These are phyloP conservation scores for Nesometra sesokonis DNA, from an alignment of 35 echinoderm and acorn worm genomes.

Conservation along the genomic window DNA sequence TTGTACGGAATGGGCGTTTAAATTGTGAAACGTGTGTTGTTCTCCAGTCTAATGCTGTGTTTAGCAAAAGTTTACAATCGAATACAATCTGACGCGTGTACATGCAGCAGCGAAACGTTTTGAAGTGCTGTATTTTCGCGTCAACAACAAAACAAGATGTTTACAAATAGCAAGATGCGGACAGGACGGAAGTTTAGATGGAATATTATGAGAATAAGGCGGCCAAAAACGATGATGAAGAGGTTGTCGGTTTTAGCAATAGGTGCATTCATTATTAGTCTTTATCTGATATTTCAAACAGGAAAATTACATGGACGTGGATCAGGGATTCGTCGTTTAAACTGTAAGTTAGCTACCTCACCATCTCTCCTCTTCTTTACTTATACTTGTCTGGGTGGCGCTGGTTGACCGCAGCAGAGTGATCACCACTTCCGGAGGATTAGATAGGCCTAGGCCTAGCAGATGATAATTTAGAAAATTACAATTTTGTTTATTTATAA, in stretches of 20 bases:
- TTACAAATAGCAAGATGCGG: background rate
- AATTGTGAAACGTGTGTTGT: too few species aligned
- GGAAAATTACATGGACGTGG: background rate
- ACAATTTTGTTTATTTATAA: too few species aligned
- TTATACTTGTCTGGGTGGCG: too few species aligned
- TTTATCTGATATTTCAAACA: background rate
- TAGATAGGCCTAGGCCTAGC: too few species aligned
- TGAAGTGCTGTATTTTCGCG: too few species aligned
- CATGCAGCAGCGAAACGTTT: too few species aligned
- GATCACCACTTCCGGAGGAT: too few species aligned
- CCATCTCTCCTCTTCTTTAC: too few species aligned
- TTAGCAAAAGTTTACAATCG: background rate
- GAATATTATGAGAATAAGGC: background rate
- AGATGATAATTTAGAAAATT: too few species aligned
- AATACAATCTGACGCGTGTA: background rate
- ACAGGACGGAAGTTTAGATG: background rate
- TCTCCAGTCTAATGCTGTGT: too few species aligned
- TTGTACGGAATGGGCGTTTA: too few species aligned
- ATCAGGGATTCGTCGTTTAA: background rate
- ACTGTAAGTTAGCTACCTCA: background rate
- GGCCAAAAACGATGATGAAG: background rate
- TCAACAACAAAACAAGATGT: background rate
- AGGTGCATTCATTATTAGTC: background rate
- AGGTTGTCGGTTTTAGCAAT: background rate
- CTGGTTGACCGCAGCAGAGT: too few species aligned